These are phyloP conservation scores for Megaceryle maxima DNA, from an alignment of 2,113 vertebrate genomes.

Conservation along the genomic window DNA sequence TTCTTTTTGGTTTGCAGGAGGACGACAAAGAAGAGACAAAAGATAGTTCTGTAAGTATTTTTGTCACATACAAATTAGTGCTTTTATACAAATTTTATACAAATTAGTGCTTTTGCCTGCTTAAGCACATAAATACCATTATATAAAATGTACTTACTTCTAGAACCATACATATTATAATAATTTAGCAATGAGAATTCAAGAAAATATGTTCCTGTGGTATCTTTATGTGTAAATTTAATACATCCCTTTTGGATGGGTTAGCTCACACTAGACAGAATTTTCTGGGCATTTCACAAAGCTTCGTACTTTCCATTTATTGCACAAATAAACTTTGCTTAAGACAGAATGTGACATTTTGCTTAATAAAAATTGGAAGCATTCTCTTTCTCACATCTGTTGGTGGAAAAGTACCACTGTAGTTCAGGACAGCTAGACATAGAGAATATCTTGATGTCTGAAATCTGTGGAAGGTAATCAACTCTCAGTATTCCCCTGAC, in stretches of 20 bases:
- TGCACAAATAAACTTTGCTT: not conserved
- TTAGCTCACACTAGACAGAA: not conserved
- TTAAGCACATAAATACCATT: not conserved
- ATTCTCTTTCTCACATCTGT: not conserved
- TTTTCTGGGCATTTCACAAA: not conserved
- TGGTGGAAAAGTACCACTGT: not conserved
- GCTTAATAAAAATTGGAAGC: not conserved
- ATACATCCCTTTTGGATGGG: not conserved
- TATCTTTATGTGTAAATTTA: not conserved
- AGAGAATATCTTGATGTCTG: not conserved
- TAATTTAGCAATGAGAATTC: not conserved
- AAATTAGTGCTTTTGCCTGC: not conserved
- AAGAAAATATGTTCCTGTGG: not conserved
- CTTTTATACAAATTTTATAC: not conserved
- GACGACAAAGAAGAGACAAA: not conserved
- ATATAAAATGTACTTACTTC: not conserved
- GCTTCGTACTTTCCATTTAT: not conserved
- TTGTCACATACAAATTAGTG: not conserved
- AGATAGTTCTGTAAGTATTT: not conserved
- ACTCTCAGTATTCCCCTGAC: not conserved
- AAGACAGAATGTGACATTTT: not conserved
- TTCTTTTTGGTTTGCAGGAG: conserved; percentile 31
- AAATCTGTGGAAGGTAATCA: not conserved
- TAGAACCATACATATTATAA: not conserved
- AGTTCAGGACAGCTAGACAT: not conserved